Percentiles rank a stretch among this genome's conserved stretches.
Conservation (phyloP, 2,888 invertebrate genomes). For the Lithophane socia region DNA sequence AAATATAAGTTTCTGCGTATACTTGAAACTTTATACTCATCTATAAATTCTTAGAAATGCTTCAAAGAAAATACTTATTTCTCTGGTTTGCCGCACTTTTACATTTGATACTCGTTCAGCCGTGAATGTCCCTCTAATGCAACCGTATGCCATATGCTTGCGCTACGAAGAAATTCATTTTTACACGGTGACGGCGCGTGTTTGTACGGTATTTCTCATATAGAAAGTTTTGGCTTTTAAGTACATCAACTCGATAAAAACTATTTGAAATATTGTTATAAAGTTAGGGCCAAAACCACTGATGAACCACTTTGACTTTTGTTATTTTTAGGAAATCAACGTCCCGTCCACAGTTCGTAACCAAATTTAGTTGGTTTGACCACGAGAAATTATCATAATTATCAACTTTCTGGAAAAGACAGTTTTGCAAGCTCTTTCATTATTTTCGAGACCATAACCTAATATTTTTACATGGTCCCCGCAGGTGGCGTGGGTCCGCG, state of each 20-base stretch:
- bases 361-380: neutral
- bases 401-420: neutral
- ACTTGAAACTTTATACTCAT: slow-evolving; percentile 44
- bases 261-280: neutral
- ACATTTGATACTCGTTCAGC: slow-evolving; percentile 46
- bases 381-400: neutral
- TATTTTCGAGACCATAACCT: neutral
- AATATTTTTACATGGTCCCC: slow-evolving; percentile 13
- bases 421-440: neutral
- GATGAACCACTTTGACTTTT: neutral
- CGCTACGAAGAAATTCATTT: slow-evolving; percentile 26
- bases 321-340: neutral
- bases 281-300: neutral
- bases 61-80: slow-evolving; percentile 48
- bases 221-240: neutral
- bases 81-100: slow-evolving; percentile 52
- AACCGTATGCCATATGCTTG: slow-evolving; percentile 9
- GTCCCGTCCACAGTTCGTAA: too few relatives aligned
- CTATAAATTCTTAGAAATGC: slow-evolving; percentile 40
- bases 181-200: neutral
- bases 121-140: slow-evolving; percentile 43
- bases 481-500: slow-evolving; percentile 98
- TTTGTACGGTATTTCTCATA: neutral
- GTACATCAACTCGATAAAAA: neutral
- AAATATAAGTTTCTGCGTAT: slow-evolving; percentile 45